These are phyloP conservation scores for Sclerurus mexicanus DNA, from an alignment of 2,113 vertebrate species.

Conservation along the genomic window DNA sequence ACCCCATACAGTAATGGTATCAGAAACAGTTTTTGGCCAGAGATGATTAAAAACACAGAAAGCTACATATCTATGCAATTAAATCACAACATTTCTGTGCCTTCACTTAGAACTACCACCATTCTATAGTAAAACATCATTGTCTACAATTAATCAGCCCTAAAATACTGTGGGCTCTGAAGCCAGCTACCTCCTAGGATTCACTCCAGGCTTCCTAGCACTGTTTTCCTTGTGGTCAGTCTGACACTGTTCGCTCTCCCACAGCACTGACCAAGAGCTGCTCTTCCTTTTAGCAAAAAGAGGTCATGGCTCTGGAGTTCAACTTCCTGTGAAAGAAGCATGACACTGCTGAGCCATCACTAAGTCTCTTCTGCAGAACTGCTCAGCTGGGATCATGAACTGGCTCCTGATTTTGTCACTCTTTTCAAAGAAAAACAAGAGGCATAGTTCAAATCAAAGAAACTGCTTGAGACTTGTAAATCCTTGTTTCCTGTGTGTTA, in stretches of 20 bases:
- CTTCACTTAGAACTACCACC: neutral
- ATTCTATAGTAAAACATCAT: neutral
- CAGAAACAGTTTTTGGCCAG: neutral
- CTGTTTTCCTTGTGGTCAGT: neutral
- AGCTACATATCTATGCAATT: neutral
- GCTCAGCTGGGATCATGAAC: neutral
- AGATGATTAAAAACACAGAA: neutral
- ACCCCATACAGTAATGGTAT: neutral
- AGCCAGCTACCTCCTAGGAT: neutral
- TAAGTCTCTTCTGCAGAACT: neutral
- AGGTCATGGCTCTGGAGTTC: neutral
- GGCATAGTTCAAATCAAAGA: neutral
- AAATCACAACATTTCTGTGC: neutral
- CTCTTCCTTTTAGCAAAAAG: neutral
- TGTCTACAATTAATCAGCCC: neutral
- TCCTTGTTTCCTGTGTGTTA: neutral
- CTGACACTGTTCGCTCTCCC: neutral
- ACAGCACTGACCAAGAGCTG: neutral
- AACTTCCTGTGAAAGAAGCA: neutral
- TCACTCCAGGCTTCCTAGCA: neutral
- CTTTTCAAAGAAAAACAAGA: neutral
- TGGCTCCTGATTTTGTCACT: neutral
- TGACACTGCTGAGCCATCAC: neutral
- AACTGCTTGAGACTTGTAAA: neutral
- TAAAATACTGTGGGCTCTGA: neutral